Percentiles rank a stretch among this genome's conserved stretches.
These are phyloP conservation scores for Pomatostomus ruficeps DNA, from an alignment of 2,113 vertebrate species.

Conservation along the genomic window DNA sequence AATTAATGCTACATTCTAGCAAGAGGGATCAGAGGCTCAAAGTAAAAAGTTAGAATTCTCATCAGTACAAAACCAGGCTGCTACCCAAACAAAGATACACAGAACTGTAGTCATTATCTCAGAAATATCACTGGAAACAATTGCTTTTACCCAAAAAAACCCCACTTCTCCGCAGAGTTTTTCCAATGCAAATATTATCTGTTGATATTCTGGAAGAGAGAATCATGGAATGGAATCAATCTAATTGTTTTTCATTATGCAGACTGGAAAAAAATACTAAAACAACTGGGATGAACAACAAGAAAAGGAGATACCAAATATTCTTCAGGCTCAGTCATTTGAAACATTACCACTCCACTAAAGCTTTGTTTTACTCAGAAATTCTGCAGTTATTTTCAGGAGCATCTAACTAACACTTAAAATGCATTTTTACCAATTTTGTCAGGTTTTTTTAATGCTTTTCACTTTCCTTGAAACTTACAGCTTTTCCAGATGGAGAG, in stretches of 20 bases:
- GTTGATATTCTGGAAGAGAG: not conserved
- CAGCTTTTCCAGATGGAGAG: not conserved
- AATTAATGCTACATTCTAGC: not conserved
- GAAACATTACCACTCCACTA: not conserved
- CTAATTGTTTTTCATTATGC: not conserved
- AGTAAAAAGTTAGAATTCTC: not conserved
- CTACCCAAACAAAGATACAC: not conserved
- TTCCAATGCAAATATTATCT: not conserved
- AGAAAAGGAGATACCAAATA: not conserved
- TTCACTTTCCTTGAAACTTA: not conserved
- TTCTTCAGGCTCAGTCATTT: not conserved
- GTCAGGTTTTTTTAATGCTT: not conserved
- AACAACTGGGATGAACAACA: not conserved
- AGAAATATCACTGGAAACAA: not conserved
- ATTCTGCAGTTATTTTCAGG: not conserved
- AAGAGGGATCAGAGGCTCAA: not conserved
- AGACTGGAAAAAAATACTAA: not conserved
- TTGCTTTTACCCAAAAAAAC: accelerated
- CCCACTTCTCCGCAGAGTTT: not conserved
- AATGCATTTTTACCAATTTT: not conserved
- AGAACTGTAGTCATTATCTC: not conserved
- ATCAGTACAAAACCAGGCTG: not conserved
- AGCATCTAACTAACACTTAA: not conserved
- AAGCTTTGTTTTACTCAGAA: not conserved
- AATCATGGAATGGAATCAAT: not conserved